Base-by-base conservation (phyloP, 2,797 vertebrate species). In the Typhlichthys subterraneus region DNA sequence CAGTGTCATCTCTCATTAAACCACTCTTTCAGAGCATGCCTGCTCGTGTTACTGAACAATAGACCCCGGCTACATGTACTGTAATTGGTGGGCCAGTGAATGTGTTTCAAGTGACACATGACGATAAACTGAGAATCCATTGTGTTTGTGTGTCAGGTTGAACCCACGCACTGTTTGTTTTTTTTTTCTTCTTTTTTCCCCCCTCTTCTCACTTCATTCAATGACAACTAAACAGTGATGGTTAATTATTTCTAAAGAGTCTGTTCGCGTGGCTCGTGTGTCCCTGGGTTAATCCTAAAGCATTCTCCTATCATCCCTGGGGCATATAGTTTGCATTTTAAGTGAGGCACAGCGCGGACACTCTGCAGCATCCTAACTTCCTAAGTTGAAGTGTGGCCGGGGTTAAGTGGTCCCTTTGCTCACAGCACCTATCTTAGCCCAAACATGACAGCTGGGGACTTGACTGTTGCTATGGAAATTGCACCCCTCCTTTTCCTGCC, bases 391-490 rank as follows among this genome's bases (percentile, higher is more conserved):
- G 88, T 89, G 90, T 80, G 84, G 85, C 88, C 79, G 87, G 87
- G 92, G 92, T 93, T 94, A 93, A 94, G 92, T 93, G 92, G 92
- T 92, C 92, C 92, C 92, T 80, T 72, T 88, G 91, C 91, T 91
- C 89, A 90, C 79, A 82, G 88, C 91, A 91, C 90, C 90, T 88
- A 89, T 90, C 90, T 90, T 84, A 88, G 84, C 88, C 88, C 86
- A 90, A 89, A 91, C 88, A 86, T 92, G 91, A 93, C 93, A 94
- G 92, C 93, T 93, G 92, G 90, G 89, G 90, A 93, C 90, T 90
- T 85, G 86, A 87, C 89, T 91, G 91, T 91, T 92, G 88, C 93
- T 87, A 92, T 91, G 89, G 92, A 89, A 87, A 93, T 91, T 75
- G 57, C 46, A 45, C 61, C 73, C 72, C 69, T 64, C 55, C 63